These are phyloP conservation scores for Psephotus haematonotus DNA, from an alignment of 2,113 vertebrate species.

Conservation along the genomic window DNA sequence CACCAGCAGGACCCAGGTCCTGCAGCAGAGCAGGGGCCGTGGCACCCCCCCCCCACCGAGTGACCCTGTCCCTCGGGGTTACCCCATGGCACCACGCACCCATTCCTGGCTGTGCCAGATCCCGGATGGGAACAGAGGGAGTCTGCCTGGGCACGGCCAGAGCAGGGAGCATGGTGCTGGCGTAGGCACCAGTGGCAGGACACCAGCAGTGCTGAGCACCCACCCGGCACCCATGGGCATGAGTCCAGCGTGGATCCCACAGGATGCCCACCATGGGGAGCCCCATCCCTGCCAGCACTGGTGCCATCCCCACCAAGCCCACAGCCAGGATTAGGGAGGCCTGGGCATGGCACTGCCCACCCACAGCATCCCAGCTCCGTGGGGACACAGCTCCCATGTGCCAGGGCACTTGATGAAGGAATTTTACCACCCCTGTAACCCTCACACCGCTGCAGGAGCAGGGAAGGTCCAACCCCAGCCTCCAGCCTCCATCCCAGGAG, in stretches of 20 bases:
- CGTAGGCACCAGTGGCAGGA: neutral
- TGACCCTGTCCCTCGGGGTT: neutral
- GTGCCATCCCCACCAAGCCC: neutral
- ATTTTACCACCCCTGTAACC: neutral
- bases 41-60: neutral
- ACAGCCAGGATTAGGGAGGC: neutral
- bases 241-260: neutral
- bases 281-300: neutral
- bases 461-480: neutral
- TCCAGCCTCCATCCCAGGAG: neutral
- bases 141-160: neutral
- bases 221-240: fast-evolving
- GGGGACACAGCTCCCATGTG: fast-evolving
- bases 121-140: neutral
- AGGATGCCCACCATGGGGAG: fast-evolving
- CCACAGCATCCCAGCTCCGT: neutral
- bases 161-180: neutral
- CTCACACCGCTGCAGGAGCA: fast-evolving
- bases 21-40: fast-evolving
- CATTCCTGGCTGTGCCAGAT: neutral
- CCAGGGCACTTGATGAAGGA: neutral
- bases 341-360: neutral
- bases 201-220: fast-evolving
- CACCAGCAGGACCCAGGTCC: neutral
- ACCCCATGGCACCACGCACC: neutral